Evolutionary conservation across 1,140 invertebrate species (phyloP).

Genomic region (Zaprionus nigranus): DNA sequence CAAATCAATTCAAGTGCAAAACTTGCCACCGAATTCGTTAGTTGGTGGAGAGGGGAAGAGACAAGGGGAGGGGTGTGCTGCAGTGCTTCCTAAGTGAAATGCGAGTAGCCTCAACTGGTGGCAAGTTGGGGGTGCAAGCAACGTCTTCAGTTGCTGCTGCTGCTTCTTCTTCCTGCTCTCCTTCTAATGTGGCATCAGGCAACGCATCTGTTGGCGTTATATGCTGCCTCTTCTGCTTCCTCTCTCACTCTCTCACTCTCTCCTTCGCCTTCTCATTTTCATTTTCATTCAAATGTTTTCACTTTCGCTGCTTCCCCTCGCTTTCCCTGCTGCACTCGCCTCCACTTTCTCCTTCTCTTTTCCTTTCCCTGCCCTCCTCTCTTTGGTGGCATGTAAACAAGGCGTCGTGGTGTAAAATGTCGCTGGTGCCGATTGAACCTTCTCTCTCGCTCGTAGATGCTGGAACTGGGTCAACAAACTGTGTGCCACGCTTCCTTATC

Average conservation of each 20-base stretch:
- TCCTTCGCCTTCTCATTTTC: slow-evolving; percentile 51
- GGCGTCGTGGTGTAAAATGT: slow-evolving; percentile 73
- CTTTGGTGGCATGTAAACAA: slow-evolving; percentile 65
- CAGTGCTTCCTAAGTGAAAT: slow-evolving; percentile 24
- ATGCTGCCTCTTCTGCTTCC: no score
- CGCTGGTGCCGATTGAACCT: slow-evolving; percentile 75
- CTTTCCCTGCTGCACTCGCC: slow-evolving; percentile 2
- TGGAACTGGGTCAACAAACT: slow-evolving; percentile 73
- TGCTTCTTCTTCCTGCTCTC: neutral
- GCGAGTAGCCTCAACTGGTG: slow-evolving; percentile 7
- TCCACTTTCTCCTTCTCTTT: neutral
- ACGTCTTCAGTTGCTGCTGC: neutral
- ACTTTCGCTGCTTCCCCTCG: slow-evolving; percentile 53
- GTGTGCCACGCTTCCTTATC: slow-evolving; percentile 15
- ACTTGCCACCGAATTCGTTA: slow-evolving; percentile 25
- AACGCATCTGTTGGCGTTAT: slow-evolving; percentile 69
- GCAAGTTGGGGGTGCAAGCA: slow-evolving; percentile 15
- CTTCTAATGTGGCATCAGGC: slow-evolving; percentile 29
- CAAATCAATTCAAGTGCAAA: slow-evolving; percentile 65
- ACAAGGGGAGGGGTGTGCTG: neutral
- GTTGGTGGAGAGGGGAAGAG: neutral
- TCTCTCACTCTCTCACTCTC: neutral
- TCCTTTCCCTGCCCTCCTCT: slow-evolving; percentile 10
- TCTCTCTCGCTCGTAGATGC: slow-evolving; percentile 24
- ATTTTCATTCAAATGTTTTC: slow-evolving; percentile 75